A percentile compares a stretch with the other conserved stretches of the same genome.
Conservation (phyloP, 2,113 vertebrate species). For the Scolopax mira region DNA sequence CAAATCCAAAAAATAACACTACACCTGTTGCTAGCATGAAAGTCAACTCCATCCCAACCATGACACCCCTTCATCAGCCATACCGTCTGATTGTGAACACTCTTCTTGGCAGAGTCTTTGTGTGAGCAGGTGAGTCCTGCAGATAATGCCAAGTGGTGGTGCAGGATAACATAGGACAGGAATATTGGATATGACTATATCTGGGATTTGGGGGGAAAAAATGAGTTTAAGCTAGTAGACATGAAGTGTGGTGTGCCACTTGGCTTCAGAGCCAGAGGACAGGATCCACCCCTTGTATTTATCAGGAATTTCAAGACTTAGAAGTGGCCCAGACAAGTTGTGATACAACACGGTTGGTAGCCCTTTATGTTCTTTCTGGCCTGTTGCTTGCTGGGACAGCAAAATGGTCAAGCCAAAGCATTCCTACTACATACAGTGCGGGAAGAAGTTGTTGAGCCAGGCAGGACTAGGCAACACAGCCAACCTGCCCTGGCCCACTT, state of each 20-base stretch:
- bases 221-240: not conserved
- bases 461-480: not conserved
- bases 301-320: not conserved
- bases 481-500: not conserved
- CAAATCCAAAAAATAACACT: not conserved
- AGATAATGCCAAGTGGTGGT: not conserved
- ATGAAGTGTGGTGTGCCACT: not conserved
- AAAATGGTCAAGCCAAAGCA: not conserved
- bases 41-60: not conserved
- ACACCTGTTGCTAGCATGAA: not conserved
- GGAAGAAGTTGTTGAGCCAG: not conserved
- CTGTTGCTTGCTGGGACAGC: not conserved
- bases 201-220: accelerated
- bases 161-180: no score
- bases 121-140: not conserved
- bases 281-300: not conserved
- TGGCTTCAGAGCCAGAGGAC: not conserved
- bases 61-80: not conserved
- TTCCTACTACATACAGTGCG: accelerated
- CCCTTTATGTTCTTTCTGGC: no score
- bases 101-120: not conserved
- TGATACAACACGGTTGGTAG: not conserved
- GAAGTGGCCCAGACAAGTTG: not conserved
- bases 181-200: not conserved
- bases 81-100: not conserved